phyloP scores from a whole-genome alignment of 2,888 invertebrate genomes.

The Glomeris marginata region DNA sequence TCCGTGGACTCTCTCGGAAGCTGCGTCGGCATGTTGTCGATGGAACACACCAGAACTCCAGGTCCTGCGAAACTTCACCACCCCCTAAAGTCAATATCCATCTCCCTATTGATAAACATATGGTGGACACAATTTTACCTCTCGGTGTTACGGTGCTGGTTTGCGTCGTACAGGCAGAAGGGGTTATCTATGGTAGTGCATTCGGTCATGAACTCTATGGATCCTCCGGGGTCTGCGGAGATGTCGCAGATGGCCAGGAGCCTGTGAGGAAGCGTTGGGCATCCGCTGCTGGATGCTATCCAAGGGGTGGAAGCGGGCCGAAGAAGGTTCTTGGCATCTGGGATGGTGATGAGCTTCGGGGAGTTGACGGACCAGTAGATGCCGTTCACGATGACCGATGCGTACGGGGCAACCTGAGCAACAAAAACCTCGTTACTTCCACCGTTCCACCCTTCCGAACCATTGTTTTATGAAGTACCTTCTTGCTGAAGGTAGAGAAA shows the following conservation, averaged over 20 bases:
- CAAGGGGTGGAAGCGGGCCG: constrained; percentile 81
- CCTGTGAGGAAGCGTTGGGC: constrained; percentile 73
- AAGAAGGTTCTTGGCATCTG: constrained; percentile 90
- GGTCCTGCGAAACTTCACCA: constrained; percentile 81
- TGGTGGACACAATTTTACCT: constrained; percentile 44
- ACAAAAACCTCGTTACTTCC: constrained; percentile 4
- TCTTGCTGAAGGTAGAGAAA: constrained; percentile 87
- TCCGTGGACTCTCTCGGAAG: constrained; percentile 93
- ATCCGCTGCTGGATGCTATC: constrained; percentile 75
- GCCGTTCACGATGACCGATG: constrained; percentile 91
- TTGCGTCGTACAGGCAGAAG: constrained; percentile 98
- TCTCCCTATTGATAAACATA: no score
- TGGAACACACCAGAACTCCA: constrained; percentile 97
- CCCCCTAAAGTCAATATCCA: no score
- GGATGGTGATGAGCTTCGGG: constrained; percentile 88
- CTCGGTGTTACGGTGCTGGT: constrained; percentile 90
- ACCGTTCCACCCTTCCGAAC: no score
- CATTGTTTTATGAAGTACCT: constrained; percentile 35
- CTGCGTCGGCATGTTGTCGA: constrained; percentile 99
- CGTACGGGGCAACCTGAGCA: constrained; percentile 86
- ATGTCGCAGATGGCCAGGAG: constrained; percentile 94
- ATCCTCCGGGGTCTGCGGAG: constrained; percentile 96
- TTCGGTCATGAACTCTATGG: constrained; percentile 98
- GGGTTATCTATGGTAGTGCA: constrained; percentile 99
- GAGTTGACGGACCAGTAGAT: constrained; percentile 98